Conservation (phyloP, 2,797 vertebrate genomes). For the Gymnothorax javanicus region DNA sequence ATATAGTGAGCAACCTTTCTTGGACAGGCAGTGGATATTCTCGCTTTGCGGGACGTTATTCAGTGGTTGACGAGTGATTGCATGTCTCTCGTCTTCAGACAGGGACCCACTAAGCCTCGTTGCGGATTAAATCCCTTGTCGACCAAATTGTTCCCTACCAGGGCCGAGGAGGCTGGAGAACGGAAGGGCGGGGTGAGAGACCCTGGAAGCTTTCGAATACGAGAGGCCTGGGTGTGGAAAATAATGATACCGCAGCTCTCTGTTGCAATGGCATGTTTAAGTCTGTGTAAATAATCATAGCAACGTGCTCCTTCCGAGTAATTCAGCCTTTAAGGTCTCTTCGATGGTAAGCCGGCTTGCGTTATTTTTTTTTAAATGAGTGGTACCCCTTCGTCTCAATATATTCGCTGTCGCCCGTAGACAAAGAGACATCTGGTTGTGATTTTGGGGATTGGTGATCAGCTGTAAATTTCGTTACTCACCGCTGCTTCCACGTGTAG, state of each 20-base stretch:
- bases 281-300: not conserved
- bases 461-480: conserved; percentile 49
- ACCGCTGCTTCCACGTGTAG: not conserved
- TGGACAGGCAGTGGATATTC: not conserved
- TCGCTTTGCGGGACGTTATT: not conserved
- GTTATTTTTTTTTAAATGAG: not conserved
- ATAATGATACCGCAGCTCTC: not conserved
- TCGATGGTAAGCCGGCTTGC: conserved; percentile 57
- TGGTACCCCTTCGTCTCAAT: conserved; percentile 21
- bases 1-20: too few species aligned
- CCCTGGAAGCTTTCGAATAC: conserved; percentile 54
- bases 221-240: not conserved
- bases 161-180: conserved; percentile 44
- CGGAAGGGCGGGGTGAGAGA: conserved; percentile 59
- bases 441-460: conserved; percentile 70
- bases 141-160: conserved; percentile 12
- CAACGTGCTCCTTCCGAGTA: not conserved
- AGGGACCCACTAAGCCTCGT: conserved; percentile 30
- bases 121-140: conserved; percentile 14
- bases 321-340: not conserved
- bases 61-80: not conserved
- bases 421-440: conserved; percentile 61
- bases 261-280: conserved; percentile 16
- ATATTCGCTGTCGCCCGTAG: conserved; percentile 63
- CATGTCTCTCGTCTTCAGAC: conserved; percentile 18